phyloP scores from a whole-genome alignment of 2,888 invertebrate genomes.

The Brassicogethes aeneus region DNA sequence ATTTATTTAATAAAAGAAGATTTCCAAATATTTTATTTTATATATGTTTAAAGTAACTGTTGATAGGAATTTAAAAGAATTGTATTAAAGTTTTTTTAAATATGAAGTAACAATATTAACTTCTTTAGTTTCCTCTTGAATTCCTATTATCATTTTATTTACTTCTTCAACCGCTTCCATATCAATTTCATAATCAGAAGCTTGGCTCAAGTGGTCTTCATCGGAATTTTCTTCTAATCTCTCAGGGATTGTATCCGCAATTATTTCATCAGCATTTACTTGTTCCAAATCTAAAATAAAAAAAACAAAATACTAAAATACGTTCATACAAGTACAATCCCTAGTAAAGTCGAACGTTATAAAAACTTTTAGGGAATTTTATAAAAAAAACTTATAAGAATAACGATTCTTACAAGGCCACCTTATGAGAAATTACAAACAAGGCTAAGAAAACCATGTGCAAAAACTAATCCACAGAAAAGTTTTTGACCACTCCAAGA shows the following conservation, averaged over 20 bases:
- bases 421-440: too few relatives aligned
- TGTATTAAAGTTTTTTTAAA: conserved; percentile 4
- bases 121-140: conserved; percentile 68
- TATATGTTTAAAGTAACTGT: too few relatives aligned
- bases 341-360: too few relatives aligned
- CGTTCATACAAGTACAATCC: conserved; percentile 1
- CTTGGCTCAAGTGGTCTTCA: conserved; percentile 16
- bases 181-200: conserved; percentile 27
- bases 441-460: too few relatives aligned
- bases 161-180: conserved; percentile 32
- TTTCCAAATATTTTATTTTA: too few relatives aligned
- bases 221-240: conserved; percentile 19
- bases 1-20: too few relatives aligned
- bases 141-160: conserved; percentile 24
- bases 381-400: too few relatives aligned
- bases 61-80: background rate
- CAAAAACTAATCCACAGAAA: too few relatives aligned
- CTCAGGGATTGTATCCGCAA: conserved; percentile 21
- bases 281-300: conserved; percentile 14
- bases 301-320: conserved; percentile 3
- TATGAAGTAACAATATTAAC: conserved; percentile 3
- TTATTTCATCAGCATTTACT: conserved; percentile 18
- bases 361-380: too few relatives aligned
- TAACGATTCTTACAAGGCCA: too few relatives aligned
- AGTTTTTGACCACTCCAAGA: too few relatives aligned